These are phyloP conservation scores for Harpagus bidentatus DNA, from an alignment of 2,113 vertebrate species.

Conservation along the genomic window DNA sequence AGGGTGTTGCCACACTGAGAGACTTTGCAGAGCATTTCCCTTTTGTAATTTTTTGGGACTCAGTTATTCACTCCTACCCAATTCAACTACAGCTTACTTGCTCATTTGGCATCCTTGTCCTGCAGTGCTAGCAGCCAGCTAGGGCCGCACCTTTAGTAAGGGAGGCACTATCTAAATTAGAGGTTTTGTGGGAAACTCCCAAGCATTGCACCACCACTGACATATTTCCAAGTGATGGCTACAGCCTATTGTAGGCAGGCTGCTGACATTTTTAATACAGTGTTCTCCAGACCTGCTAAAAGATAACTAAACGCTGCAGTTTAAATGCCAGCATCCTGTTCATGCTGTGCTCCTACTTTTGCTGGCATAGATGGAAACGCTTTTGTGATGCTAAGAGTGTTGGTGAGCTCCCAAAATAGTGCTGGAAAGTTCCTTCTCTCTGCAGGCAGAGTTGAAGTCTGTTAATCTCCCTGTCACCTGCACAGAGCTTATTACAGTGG, in stretches of 20 bases:
- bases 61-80: background rate
- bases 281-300: background rate
- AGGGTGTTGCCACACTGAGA: background rate
- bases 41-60: background rate
- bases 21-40: background rate
- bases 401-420: constrained; percentile 9
- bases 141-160: background rate
- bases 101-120: background rate
- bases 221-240: background rate
- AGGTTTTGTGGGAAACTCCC: background rate
- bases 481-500: background rate
- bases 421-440: background rate
- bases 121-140: background rate
- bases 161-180: background rate
- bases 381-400: background rate
- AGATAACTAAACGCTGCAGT: background rate
- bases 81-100: background rate
- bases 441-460: background rate
- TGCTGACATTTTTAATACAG: background rate
- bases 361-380: background rate
- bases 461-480: background rate
- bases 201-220: background rate
- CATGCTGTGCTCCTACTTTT: background rate
- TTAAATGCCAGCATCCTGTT: background rate
- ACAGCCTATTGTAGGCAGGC: background rate